phyloP scores from a whole-genome alignment of 37 sponge, comb jelly and placozoan species.

The Diacarnus erythraeanus region DNA sequence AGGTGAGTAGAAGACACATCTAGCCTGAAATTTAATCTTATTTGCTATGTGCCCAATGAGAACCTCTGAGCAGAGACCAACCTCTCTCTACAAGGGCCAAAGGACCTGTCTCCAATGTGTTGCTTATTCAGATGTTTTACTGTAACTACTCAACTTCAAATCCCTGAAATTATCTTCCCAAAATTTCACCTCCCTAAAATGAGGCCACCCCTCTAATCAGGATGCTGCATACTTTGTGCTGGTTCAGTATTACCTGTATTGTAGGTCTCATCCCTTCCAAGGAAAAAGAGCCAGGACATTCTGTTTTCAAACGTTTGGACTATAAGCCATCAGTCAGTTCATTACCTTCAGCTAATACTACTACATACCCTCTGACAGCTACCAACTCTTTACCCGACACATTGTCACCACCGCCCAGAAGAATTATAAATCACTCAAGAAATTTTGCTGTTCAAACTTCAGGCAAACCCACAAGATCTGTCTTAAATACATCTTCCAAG shows the following conservation, averaged over 20 bases:
- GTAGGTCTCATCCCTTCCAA: slow-evolving; percentile 12
- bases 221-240: background rate
- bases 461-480: background rate
- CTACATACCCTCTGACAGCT: background rate
- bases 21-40: too few relatives aligned
- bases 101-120: too few relatives aligned
- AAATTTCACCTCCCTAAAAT: too few relatives aligned
- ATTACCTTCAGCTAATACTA: background rate
- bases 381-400: background rate
- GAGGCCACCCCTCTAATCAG: too few relatives aligned
- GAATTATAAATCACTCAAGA: background rate
- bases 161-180: slow-evolving; percentile 1
- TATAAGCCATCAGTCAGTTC: background rate
- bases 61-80: too few relatives aligned
- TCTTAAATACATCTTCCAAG: background rate
- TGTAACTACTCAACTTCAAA: too few relatives aligned
- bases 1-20: too few relatives aligned
- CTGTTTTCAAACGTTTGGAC: slow-evolving; percentile 42
- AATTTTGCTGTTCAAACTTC: background rate
- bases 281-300: background rate
- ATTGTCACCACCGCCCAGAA: background rate
- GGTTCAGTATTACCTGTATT: background rate
- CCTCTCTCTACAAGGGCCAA: too few relatives aligned
- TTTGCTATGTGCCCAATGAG: too few relatives aligned
- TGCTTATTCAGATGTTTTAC: too few relatives aligned